Evolutionary conservation across 2,888 invertebrate species (phyloP).

Genomic region (Anticlea derivata): DNA sequence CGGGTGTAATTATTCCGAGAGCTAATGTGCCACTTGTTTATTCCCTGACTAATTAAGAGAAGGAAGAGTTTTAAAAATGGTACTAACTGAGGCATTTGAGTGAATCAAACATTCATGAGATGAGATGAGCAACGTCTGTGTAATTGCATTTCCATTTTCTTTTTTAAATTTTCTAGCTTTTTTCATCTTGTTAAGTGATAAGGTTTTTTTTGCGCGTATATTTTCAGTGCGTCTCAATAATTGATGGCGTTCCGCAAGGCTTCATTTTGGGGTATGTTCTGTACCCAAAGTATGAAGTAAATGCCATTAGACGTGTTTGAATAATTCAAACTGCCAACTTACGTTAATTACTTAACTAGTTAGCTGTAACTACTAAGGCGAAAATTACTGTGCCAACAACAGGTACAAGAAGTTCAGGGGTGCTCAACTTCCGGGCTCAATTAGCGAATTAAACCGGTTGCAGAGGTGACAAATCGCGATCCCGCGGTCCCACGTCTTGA

Average conservation of each 20-base stretch:
- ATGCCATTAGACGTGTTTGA: conserved; percentile 39
- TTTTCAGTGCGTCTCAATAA: conserved; percentile 22
- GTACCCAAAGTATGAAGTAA: conserved; percentile 25
- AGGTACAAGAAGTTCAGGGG: conserved; percentile 62
- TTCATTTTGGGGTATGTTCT: conserved; percentile 25
- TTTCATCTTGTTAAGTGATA: conserved; percentile 43
- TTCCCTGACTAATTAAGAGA: conserved; percentile 81
- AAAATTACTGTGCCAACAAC: conserved; percentile 68
- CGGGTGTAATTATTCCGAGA: conserved; percentile 77
- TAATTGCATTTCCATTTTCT: conserved; percentile 50
- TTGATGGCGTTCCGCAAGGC: conserved; percentile 41
- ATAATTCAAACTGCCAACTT: conserved; percentile 56
- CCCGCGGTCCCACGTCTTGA: conserved; percentile 70
- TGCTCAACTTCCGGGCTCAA: conserved; percentile 74
- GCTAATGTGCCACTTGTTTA: conserved; percentile 82
- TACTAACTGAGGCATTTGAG: conserved; percentile 59
- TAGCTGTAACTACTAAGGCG: conserved; percentile 57
- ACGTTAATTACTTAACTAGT: conserved; percentile 60
- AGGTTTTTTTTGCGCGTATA: conserved; percentile 25
- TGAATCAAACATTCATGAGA: conserved; percentile 78
- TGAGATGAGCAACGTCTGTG: conserved; percentile 53
- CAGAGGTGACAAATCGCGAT: conserved; percentile 81
- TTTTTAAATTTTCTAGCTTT: conserved; percentile 49
- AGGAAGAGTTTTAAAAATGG: conserved; percentile 73
- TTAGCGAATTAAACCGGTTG: conserved; percentile 78